A percentile compares a stretch with the other conserved stretches of the same genome.
These are phyloP conservation scores for Ia io DNA, from an alignment of 2,113 vertebrate species.

Conservation along the genomic window DNA sequence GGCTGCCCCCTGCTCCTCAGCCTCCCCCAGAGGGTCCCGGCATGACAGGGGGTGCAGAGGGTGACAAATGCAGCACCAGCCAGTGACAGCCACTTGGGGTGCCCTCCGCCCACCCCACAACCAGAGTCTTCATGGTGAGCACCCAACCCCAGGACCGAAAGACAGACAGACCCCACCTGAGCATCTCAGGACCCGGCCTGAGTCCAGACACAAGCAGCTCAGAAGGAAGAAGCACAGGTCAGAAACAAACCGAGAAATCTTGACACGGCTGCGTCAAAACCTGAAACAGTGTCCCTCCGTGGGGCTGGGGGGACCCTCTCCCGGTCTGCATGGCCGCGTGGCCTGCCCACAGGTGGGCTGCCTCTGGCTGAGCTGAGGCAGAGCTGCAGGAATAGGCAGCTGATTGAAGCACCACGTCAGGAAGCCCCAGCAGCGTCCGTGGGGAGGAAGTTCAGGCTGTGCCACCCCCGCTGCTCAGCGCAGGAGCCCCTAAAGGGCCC, in stretches of 20 bases:
- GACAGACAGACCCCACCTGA: not conserved
- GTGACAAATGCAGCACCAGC: not conserved
- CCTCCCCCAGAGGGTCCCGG: not conserved
- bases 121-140: not conserved
- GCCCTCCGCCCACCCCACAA: not conserved
- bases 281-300: not conserved
- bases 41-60: not conserved
- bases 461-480: not conserved
- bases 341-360: not conserved
- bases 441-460: not conserved
- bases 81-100: rapidly evolving
- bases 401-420: not conserved
- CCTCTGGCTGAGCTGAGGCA: not conserved
- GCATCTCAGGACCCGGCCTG: not conserved
- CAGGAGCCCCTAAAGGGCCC: not conserved
- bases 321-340: not conserved
- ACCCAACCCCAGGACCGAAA: not conserved
- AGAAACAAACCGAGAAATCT: not conserved
- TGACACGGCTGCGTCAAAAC: not conserved
- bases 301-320: not conserved
- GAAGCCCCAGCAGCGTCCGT: too few species aligned
- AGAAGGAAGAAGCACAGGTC: not conserved
- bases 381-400: not conserved
- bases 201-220: not conserved
- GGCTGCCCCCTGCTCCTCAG: not conserved